Evolutionary conservation across 1,140 invertebrate species (phyloP).

Genomic region (Sitodiplosis mosellana): DNA sequence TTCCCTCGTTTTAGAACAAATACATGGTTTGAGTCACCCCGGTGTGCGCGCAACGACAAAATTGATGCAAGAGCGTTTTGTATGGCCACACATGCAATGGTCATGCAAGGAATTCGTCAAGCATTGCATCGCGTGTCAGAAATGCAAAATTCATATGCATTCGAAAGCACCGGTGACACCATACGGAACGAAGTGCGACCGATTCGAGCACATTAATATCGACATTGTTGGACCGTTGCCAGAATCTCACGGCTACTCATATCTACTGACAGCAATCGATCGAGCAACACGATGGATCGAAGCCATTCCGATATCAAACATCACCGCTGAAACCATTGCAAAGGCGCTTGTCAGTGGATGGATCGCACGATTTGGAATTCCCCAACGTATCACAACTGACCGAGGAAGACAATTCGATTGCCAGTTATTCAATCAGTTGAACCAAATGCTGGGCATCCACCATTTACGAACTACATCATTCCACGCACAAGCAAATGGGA

Average conservation of each 20-base stretch:
- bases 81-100: slow-evolving; percentile 11
- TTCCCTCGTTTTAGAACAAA: slow-evolving; percentile 5
- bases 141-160: slow-evolving; percentile 11
- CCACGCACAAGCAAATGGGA: slow-evolving; percentile 19
- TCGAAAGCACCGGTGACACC: neutral
- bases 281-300: slow-evolving; percentile 23
- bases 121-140: slow-evolving; percentile 14
- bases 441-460: slow-evolving; percentile 8
- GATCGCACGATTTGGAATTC: slow-evolving; percentile 12
- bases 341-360: slow-evolving; percentile 16
- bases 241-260: slow-evolving; percentile 6
- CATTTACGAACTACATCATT: slow-evolving; percentile 14
- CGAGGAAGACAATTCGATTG: slow-evolving; percentile 20
- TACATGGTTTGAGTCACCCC: slow-evolving; percentile 12
- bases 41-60: slow-evolving; percentile 8
- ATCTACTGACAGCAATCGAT: slow-evolving; percentile 16
- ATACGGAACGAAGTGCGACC: neutral
- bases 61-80: slow-evolving; percentile 7
- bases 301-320: slow-evolving; percentile 17
- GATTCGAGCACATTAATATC: slow-evolving; percentile 16
- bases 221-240: slow-evolving; percentile 16
- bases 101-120: slow-evolving; percentile 7
- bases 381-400: slow-evolving; percentile 16
- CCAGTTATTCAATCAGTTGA: slow-evolving; percentile 10
- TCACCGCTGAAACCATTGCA: slow-evolving; percentile 13